Percentiles rank a stretch among this genome's conserved stretches.
These are phyloP conservation scores for Rhinogobius similis DNA, from an alignment of 2,113 vertebrate species.

Conservation along the genomic window DNA sequence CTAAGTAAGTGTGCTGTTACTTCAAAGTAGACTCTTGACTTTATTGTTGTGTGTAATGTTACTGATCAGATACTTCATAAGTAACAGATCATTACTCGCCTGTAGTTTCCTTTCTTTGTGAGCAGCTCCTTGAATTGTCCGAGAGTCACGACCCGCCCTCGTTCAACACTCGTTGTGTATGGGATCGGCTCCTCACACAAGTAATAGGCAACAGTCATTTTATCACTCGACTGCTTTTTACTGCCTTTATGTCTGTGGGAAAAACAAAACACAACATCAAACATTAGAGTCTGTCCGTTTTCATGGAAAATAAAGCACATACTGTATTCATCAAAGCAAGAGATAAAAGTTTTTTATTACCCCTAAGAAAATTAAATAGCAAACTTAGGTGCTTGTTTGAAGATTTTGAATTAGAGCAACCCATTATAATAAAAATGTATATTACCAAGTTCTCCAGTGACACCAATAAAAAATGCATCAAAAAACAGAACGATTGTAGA, in stretches of 20 bases:
- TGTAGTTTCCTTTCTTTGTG: slow-evolving; percentile 95
- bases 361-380: background rate
- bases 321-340: background rate
- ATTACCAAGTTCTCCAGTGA: background rate
- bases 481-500: no score
- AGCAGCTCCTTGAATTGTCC: slow-evolving; percentile 97
- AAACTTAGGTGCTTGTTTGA: background rate
- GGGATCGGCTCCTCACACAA: slow-evolving; percentile 96
- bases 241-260: slow-evolving; percentile 80
- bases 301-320: background rate
- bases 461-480: no score
- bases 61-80: background rate
- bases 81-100: slow-evolving; percentile 68
- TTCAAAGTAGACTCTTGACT: no score
- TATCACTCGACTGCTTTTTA: slow-evolving; percentile 82
- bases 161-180: slow-evolving; percentile 86
- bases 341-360: background rate
- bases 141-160: slow-evolving; percentile 85
- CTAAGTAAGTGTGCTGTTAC: no score
- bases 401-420: background rate
- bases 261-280: background rate
- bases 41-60: no score
- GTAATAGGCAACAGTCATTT: slow-evolving; percentile 92
- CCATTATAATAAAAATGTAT: background rate
- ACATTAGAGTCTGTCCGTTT: background rate